Percentiles rank a stretch among this genome's conserved stretches.
Evolutionary conservation across 2,888 invertebrate species (phyloP).

Genomic region (Xestia c-nigrum): DNA sequence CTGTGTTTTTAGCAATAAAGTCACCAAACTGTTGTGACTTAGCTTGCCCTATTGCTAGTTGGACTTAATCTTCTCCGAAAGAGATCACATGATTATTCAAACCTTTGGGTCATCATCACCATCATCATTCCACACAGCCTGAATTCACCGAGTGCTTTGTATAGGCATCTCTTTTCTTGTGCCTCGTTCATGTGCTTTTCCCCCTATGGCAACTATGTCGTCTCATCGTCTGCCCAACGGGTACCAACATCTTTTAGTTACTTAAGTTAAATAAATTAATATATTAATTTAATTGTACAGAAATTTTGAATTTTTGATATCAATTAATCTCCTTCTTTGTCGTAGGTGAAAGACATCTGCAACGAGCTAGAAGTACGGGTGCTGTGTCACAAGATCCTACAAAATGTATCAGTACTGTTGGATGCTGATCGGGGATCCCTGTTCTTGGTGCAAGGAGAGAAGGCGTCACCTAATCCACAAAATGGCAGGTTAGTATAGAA

Average conservation of each 20-base stretch:
- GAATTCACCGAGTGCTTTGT: no score
- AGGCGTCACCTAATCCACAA: constrained; percentile 84
- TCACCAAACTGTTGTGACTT: background rate
- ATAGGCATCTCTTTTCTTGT: no score
- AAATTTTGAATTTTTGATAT: background rate
- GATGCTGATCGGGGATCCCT: constrained; percentile 98
- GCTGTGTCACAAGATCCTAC: constrained; percentile 98
- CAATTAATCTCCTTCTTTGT: constrained; percentile 67
- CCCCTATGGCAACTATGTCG: no score
- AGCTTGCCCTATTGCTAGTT: background rate
- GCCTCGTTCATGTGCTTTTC: no score
- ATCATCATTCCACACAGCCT: no score
- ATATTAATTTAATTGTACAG: background rate
- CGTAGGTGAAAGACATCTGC: constrained; percentile 97
- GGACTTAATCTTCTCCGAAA: background rate
- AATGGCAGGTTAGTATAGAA: constrained; percentile 83
- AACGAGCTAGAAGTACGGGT: constrained; percentile 98
- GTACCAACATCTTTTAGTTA: background rate
- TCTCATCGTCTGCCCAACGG: no score
- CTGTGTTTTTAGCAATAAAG: background rate
- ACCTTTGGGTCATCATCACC: no score
- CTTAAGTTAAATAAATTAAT: background rate
- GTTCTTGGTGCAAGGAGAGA: constrained; percentile 95
- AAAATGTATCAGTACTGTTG: constrained; percentile 97
- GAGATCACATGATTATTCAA: no score